Evolutionary conservation across 2,888 invertebrate species (phyloP).

Genomic region (Coleophora flavipennella): DNA sequence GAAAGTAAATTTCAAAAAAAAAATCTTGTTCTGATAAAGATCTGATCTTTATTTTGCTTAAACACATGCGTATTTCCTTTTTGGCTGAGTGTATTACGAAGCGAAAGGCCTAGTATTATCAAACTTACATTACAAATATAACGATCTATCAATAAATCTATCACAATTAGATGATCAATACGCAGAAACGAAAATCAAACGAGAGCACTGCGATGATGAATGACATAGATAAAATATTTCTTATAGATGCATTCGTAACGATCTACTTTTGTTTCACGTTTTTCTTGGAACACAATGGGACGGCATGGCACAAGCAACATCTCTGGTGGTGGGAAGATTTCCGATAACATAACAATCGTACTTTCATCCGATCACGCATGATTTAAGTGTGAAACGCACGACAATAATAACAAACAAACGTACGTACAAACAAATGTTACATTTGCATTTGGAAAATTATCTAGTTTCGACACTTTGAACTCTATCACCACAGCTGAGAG

Average conservation of each 20-base stretch:
- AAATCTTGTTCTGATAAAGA: too few species aligned
- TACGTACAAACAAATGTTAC: constrained; percentile 22
- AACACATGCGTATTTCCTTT: too few species aligned
- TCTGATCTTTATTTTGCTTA: too few species aligned
- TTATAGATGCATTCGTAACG: constrained; percentile 39
- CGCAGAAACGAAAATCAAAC: constrained; percentile 3
- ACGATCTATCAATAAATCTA: constrained; percentile 14
- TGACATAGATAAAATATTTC: constrained; percentile 30
- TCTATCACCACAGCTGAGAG: neutral
- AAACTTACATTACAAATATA: too few species aligned
- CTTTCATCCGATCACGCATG: constrained; percentile 64
- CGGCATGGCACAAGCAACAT: constrained; percentile 29
- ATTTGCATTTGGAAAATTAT: neutral
- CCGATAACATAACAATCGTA: constrained; percentile 50
- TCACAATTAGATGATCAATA: too few species aligned
- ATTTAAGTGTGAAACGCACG: constrained; percentile 56
- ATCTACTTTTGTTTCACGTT: constrained; percentile 34
- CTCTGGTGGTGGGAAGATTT: constrained; percentile 56
- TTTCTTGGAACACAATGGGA: constrained; percentile 40
- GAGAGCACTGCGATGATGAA: constrained; percentile 22
- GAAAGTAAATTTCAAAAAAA: too few species aligned
- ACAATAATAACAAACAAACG: constrained; percentile 33
- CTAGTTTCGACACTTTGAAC: constrained; percentile 1
- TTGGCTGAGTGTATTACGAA: too few species aligned
- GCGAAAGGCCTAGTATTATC: too few species aligned